Percentiles rank a stretch among this genome's conserved stretches.
Evolutionary conservation across 2,113 vertebrate genomes (phyloP).

Genomic region (Carollia perspicillata): DNA sequence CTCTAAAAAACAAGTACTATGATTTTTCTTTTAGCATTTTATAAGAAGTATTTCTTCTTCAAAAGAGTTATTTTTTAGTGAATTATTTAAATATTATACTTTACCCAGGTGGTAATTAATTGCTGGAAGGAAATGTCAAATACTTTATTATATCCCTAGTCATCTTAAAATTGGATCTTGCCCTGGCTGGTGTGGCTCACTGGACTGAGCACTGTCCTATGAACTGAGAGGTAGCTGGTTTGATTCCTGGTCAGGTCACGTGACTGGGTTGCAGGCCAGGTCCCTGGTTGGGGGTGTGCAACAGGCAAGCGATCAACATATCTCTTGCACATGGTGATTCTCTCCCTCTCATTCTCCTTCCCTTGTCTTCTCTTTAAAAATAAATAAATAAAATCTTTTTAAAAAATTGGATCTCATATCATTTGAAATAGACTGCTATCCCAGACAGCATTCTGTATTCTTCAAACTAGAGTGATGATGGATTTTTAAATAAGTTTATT

Average conservation of each 20-base stretch:
- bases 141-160: constrained; percentile 11
- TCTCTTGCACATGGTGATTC: too few relatives aligned
- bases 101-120: background rate
- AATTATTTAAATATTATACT: constrained; percentile 25
- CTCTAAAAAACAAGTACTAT: background rate
- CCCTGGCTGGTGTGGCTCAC: too few relatives aligned
- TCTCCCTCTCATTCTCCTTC: too few relatives aligned
- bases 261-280: too few relatives aligned
- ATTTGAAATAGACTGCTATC: constrained; percentile 29
- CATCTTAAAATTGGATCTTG: constrained; percentile 10
- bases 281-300: too few relatives aligned
- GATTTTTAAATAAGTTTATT: background rate
- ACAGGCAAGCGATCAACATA: too few relatives aligned
- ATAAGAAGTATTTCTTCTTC: background rate
- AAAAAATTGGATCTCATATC: background rate
- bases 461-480: background rate
- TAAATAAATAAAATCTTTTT: too few relatives aligned
- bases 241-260: too few relatives aligned
- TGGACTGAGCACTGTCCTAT: too few relatives aligned
- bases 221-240: too few relatives aligned
- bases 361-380: too few relatives aligned
- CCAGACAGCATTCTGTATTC: background rate
- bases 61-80: background rate
- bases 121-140: constrained; percentile 1
- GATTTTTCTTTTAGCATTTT: constrained; percentile 23